These are phyloP conservation scores for Trematomus loennbergii DNA, from an alignment of 2,113 vertebrate genomes.

Conservation along the genomic window DNA sequence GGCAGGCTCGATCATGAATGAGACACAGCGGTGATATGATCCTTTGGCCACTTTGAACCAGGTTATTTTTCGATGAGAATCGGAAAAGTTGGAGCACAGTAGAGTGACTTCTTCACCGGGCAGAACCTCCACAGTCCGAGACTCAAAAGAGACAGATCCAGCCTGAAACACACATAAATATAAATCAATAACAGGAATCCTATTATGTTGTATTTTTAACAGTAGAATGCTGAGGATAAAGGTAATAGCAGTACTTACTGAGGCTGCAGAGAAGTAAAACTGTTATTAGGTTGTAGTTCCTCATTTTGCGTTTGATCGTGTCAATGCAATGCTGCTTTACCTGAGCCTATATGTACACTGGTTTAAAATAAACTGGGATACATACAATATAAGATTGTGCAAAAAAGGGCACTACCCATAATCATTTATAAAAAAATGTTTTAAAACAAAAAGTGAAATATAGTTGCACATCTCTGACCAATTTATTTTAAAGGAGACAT, in stretches of 20 bases:
- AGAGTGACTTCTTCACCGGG: slow-evolving; percentile 24
- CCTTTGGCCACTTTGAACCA: slow-evolving; percentile 22
- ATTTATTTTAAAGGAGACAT: no score
- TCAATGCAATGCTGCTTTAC: neutral
- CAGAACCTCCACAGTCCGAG: slow-evolving; percentile 21
- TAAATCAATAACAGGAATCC: no score
- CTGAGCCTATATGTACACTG: no score
- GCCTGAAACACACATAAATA: slow-evolving; percentile 24
- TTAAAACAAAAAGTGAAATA: no score
- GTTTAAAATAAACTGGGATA: no score
- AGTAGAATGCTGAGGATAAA: no score
- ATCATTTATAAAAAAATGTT: no score
- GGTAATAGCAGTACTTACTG: slow-evolving; percentile 18
- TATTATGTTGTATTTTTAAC: neutral
- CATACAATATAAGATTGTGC: no score
- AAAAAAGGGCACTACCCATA: no score
- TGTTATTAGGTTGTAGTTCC: neutral
- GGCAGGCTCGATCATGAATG: accelerated
- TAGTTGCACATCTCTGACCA: no score
- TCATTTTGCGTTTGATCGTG: slow-evolving; percentile 2
- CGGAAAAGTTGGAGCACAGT: slow-evolving; percentile 29
- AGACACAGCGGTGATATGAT: neutral
- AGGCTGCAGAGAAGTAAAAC: slow-evolving; percentile 22
- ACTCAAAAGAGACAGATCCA: slow-evolving; percentile 15
- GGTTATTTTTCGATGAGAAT: accelerated